These are phyloP conservation scores for Alaudala cheleensis DNA, from an alignment of 2,113 vertebrate genomes.

Conservation along the genomic window DNA sequence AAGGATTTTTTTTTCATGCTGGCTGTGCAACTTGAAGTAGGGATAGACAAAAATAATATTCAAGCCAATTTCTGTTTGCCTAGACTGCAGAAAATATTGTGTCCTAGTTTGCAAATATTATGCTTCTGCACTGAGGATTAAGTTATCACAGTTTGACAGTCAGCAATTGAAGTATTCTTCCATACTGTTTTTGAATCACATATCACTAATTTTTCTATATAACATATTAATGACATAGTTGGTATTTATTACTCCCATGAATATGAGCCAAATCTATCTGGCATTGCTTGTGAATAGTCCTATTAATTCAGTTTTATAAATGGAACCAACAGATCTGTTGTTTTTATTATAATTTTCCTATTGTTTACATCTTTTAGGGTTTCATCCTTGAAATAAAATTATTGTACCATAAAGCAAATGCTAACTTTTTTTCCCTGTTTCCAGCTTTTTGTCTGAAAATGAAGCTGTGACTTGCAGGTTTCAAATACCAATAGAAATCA, in stretches of 20 bases:
- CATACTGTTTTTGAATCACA: background rate
- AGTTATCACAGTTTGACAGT: slow-evolving; percentile 20
- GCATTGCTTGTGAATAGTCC: background rate
- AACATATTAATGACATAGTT: slow-evolving; percentile 27
- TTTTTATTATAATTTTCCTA: background rate
- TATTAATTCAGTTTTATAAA: background rate
- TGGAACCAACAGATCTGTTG: background rate
- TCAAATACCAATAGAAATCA: background rate
- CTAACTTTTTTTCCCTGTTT: background rate
- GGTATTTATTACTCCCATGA: background rate
- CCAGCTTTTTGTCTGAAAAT: background rate
- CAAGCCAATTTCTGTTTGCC: slow-evolving; percentile 33
- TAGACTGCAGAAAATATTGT: background rate
- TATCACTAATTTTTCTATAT: slow-evolving; percentile 20
- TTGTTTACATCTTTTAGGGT: background rate
- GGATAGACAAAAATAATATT: background rate
- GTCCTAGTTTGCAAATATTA: slow-evolving; percentile 34
- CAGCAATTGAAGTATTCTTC: slow-evolving; percentile 14
- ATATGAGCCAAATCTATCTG: slow-evolving; percentile 15
- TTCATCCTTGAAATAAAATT: background rate
- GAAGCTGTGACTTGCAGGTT: background rate
- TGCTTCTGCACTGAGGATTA: background rate
- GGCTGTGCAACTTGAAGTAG: background rate
- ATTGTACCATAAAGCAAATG: background rate
- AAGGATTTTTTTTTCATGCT: background rate